Evolutionary conservation across 1,140 invertebrate species (phyloP), one percentile per base, ranked within the genome.

Genomic region (Stegodyphus mimosarum): DNA sequence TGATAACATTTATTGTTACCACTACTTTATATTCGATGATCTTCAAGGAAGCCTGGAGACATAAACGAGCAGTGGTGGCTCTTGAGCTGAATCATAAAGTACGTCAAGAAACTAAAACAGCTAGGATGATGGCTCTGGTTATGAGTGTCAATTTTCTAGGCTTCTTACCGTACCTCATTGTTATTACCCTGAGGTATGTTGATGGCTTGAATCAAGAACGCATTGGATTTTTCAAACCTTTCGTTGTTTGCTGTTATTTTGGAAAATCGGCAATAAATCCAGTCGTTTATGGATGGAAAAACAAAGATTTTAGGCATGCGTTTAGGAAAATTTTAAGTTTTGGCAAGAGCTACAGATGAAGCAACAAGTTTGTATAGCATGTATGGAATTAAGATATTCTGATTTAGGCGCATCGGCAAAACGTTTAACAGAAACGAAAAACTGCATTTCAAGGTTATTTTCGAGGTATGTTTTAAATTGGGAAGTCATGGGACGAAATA

Each of bases 271-370:
- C 88, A 1, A 55, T 89, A 0, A 89, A 89, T 86, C 88, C 88
- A 17, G 60, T 89, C 11, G 87, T 89, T 13, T 89, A 89, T 60
- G 88, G 88, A 10, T 89, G 88, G 88, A 89, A 89, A 77, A 89
- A 88, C 66, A 84, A 74, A 17, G 88, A 89, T 7, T 88, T 89
- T 63, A 79, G 88, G 7, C 11, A 50, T 2, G 87, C 87, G 33
- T 89, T 89, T 74, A 86, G 66, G 50, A 72, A 69, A 48, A 66
- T 83, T 9, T 17, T 69, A 5, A 83, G 79, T 64, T 73, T 73
- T 51, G 70, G 66, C 7, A 83, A 53, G 50, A 48, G 33, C 33
- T 33, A 33, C 33, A 33, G 33, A 1, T 33, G 33, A 33, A 33
- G 33, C 1, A 33, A 3, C 33, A 33, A 33, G 1, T 33, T 33